Evolutionary conservation across 1,140 invertebrate species (phyloP).

Genomic region (Aphelenchoides avenae): DNA sequence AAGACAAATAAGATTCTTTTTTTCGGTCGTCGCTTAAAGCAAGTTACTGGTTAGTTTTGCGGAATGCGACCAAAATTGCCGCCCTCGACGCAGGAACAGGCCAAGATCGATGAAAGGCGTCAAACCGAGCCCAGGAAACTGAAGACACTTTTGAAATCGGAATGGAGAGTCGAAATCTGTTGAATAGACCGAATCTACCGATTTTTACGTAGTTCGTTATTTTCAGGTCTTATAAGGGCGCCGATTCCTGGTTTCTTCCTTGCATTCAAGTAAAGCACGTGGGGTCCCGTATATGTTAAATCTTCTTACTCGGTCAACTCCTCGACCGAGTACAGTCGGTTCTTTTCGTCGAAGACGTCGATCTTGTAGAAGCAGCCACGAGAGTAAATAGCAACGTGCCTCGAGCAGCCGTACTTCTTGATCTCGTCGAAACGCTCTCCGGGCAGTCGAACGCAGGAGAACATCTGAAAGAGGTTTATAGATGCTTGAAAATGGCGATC

Average conservation of each 20-base stretch:
- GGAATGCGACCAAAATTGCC: no score
- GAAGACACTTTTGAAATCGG: no score
- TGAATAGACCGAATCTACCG: no score
- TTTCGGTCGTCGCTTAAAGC: no score
- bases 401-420: conserved; percentile 27
- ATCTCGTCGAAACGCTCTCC: conserved; percentile 32
- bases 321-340: conserved; percentile 19
- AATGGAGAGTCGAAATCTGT: no score
- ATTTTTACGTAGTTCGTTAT: no score
- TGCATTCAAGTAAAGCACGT: conserved; percentile 1
- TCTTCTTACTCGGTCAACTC: conserved; percentile 29
- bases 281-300: conserved; percentile 10
- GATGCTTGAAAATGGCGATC: no score
- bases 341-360: conserved; percentile 41
- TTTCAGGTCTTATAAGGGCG: no score
- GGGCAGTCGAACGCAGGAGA: conserved; percentile 37
- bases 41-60: background rate
- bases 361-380: conserved; percentile 47
- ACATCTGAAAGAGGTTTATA: conserved; percentile 28
- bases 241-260: no score
- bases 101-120: no score
- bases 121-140: no score
- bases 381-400: conserved; percentile 39
- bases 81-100: no score
- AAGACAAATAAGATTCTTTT: conserved; percentile 16